These are phyloP conservation scores for Symphodus melops DNA, from an alignment of 2,113 vertebrate genomes.

Conservation along the genomic window DNA sequence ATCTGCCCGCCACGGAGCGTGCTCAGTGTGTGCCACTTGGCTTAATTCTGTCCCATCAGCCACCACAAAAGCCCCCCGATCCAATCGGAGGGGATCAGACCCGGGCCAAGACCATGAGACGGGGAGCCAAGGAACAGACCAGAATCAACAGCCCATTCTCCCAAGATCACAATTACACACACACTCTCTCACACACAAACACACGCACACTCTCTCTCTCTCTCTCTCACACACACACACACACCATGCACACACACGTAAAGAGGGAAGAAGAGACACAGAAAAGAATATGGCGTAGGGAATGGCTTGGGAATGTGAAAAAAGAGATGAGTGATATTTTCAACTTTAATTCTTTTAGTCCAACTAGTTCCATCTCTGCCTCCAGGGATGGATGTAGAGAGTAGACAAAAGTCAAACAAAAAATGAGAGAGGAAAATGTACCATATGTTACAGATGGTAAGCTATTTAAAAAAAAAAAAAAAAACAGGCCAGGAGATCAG, in stretches of 20 bases:
- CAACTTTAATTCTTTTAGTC: slow-evolving; percentile 20
- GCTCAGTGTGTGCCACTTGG: slow-evolving; percentile 82
- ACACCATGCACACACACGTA: slow-evolving; percentile 18
- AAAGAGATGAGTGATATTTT: slow-evolving; percentile 16
- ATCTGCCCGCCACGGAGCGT: slow-evolving; percentile 80
- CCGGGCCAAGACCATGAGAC: slow-evolving; percentile 77
- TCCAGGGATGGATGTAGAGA: slow-evolving; percentile 30
- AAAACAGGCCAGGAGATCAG: slow-evolving; percentile 45
- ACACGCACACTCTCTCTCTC: slow-evolving; percentile 19
- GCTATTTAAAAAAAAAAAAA: slow-evolving; percentile 19
- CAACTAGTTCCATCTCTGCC: slow-evolving; percentile 13
- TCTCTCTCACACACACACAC: slow-evolving; percentile 33
- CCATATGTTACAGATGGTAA: slow-evolving; percentile 42
- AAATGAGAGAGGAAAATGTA: slow-evolving; percentile 33
- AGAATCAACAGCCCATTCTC: slow-evolving; percentile 81
- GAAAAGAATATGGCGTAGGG: slow-evolving; percentile 19
- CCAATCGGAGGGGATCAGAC: slow-evolving; percentile 80
- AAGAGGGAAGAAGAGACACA: slow-evolving; percentile 32
- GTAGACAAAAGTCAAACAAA: slow-evolving; percentile 51
- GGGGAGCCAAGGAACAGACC: slow-evolving; percentile 78
- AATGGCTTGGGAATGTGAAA: neutral
- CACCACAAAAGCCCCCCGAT: slow-evolving; percentile 81
- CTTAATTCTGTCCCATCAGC: slow-evolving; percentile 81
- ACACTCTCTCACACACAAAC: slow-evolving; percentile 31
- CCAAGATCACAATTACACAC: slow-evolving; percentile 66